phyloP scores from a whole-genome alignment of 2,888 invertebrate genomes.

The Yponomeuta malinellus region DNA sequence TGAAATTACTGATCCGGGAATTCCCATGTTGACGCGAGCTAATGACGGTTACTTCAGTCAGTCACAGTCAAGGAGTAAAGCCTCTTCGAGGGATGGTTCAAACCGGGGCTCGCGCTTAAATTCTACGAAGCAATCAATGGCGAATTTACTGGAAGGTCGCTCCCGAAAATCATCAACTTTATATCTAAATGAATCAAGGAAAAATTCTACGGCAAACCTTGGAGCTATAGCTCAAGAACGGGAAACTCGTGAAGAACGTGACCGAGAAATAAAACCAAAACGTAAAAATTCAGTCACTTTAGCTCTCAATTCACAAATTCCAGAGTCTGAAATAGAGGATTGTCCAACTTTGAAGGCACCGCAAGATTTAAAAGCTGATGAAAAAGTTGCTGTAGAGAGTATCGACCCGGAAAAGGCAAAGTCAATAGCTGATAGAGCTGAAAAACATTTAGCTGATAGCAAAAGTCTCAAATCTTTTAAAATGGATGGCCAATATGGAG shows the following conservation, averaged over 20 bases:
- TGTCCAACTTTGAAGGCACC: slow-evolving; percentile 69
- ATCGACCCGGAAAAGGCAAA: slow-evolving; percentile 59
- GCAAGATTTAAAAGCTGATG: slow-evolving; percentile 71
- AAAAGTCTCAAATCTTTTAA: slow-evolving; percentile 61
- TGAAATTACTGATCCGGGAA: slow-evolving; percentile 79
- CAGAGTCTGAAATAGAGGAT: slow-evolving; percentile 70
- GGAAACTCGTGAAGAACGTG: slow-evolving; percentile 20
- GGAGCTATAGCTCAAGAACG: slow-evolving; percentile 51
- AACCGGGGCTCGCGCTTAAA: slow-evolving; percentile 61
- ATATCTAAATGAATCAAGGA: slow-evolving; percentile 69
- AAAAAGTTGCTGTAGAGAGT: slow-evolving; percentile 59
- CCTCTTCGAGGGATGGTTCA: slow-evolving; percentile 61
- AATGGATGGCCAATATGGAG: slow-evolving; percentile 58
- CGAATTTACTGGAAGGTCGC: slow-evolving; percentile 60
- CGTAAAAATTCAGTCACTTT: slow-evolving; percentile 54
- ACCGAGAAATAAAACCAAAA: slow-evolving; percentile 43
- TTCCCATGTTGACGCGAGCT: slow-evolving; percentile 79
- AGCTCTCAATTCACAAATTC: slow-evolving; percentile 49
- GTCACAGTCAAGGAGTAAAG: slow-evolving; percentile 58
- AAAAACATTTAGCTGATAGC: slow-evolving; percentile 50
- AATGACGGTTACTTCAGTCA: slow-evolving; percentile 79
- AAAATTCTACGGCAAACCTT: slow-evolving; percentile 59
- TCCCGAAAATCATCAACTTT: slow-evolving; percentile 65
- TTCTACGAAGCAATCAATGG: slow-evolving; percentile 66
- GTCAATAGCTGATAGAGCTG: slow-evolving; percentile 53